Conservation (phyloP, 2,797 vertebrate genomes). For the Anguilla pacifica region DNA sequence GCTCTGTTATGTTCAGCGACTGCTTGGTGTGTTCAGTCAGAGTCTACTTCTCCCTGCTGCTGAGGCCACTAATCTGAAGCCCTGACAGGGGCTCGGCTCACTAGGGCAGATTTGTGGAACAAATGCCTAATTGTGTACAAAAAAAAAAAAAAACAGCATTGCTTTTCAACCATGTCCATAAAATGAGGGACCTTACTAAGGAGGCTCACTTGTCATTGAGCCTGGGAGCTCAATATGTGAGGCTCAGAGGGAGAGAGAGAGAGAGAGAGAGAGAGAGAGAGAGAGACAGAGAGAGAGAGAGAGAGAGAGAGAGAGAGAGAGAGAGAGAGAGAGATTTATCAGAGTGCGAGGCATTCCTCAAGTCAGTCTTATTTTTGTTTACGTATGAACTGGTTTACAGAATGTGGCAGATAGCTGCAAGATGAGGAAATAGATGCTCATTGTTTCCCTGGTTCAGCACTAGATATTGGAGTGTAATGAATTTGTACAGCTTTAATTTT, state of each 20-base stretch:
- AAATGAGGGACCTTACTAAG: neutral
- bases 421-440: neutral
- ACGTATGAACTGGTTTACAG: neutral
- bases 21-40: slow-evolving; percentile 26
- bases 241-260: neutral
- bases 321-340: neutral
- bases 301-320: neutral
- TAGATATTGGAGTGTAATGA: neutral
- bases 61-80: slow-evolving; percentile 34
- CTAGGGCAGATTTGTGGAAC: slow-evolving; percentile 41
- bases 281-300: neutral
- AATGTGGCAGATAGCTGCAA: neutral
- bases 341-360: neutral
- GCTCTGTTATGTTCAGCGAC: slow-evolving; percentile 11
- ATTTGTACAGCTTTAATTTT: neutral
- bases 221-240: neutral
- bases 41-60: slow-evolving; percentile 7
- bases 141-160: slow-evolving; percentile 21
- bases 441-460: neutral
- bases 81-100: slow-evolving; percentile 36
- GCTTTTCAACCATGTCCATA: slow-evolving; percentile 34
- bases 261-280: neutral
- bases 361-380: neutral
- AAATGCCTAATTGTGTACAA: slow-evolving; percentile 36
- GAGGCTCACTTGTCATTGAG: neutral